Conservation (phyloP, 2,888 invertebrate species). For the Strigamia maritima region DNA sequence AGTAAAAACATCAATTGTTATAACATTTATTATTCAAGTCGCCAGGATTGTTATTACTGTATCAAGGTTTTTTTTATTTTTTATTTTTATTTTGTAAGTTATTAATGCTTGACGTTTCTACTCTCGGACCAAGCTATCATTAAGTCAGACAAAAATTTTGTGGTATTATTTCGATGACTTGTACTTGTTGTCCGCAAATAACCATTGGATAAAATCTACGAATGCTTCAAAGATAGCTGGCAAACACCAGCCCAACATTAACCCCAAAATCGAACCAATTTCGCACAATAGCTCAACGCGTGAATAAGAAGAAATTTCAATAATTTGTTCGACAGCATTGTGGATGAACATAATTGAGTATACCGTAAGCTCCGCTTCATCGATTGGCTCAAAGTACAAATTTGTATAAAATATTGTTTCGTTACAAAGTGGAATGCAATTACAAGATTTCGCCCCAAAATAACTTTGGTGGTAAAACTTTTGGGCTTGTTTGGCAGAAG, state of each 20-base stretch:
- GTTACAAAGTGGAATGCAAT: not conserved
- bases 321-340: not conserved
- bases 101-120: too few species aligned
- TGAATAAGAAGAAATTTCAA: not conserved
- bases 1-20: too few species aligned
- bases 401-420: not conserved
- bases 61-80: too few species aligned
- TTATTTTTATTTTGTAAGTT: too few species aligned
- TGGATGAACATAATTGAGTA: not conserved
- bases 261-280: not conserved
- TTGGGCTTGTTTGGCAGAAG: not conserved
- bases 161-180: not conserved
- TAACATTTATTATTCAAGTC: too few species aligned
- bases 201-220: not conserved
- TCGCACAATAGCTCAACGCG: not conserved
- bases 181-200: not conserved
- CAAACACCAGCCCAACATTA: not conserved
- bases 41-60: too few species aligned
- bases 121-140: too few species aligned
- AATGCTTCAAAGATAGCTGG: not conserved
- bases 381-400: not conserved
- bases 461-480: not conserved
- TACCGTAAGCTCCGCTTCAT: not conserved
- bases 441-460: not conserved
- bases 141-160: too few species aligned